Percentiles rank a stretch among this genome's conserved stretches.
These are phyloP conservation scores for Ramphastos sulfuratus DNA, from an alignment of 2,113 vertebrate species.

Conservation along the genomic window DNA sequence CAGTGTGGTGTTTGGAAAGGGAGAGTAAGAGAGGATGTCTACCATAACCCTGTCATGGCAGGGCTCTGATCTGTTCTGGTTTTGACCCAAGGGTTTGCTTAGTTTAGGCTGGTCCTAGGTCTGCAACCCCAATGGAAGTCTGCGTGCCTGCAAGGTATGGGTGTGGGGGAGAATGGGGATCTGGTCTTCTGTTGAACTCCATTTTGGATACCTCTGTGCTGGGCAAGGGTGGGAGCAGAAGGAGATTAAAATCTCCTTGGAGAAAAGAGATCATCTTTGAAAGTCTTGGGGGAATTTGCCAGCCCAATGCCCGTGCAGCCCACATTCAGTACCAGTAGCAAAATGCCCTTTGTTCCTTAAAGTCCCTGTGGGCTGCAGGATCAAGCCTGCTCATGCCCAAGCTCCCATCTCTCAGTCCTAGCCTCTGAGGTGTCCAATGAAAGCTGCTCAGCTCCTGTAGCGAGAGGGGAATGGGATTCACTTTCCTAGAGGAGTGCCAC, in stretches of 20 bases:
- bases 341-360: background rate
- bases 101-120: background rate
- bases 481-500: background rate
- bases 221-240: background rate
- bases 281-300: background rate
- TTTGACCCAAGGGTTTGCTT: background rate
- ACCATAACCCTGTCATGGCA: background rate
- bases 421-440: background rate
- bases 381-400: background rate
- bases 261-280: background rate
- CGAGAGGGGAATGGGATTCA: background rate
- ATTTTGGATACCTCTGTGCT: background rate
- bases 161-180: background rate
- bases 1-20: background rate
- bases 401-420: background rate
- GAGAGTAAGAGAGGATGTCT: background rate
- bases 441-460: background rate
- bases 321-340: background rate
- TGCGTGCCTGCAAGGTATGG: rapidly evolving
- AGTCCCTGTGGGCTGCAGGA: background rate
- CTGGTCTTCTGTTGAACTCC: background rate
- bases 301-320: background rate
- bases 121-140: background rate
- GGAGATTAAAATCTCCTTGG: background rate
- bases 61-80: background rate